Percentiles rank a stretch among this genome's conserved stretches.
phyloP scores from a whole-genome alignment of 2,888 invertebrate species.

The Serrognathus titanus region DNA sequence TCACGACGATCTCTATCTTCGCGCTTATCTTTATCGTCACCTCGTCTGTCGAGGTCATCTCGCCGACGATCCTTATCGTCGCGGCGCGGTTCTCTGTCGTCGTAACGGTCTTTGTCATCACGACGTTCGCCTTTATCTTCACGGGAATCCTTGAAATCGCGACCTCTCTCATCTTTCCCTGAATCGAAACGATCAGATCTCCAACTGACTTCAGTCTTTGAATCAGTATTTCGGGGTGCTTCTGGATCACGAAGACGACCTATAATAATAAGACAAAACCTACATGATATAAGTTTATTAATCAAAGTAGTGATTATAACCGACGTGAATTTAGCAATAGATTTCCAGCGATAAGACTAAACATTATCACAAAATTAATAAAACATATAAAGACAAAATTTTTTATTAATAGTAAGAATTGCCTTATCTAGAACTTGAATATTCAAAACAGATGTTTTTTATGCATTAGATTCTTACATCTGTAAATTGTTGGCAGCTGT shows the following conservation, averaged over 20 bases:
- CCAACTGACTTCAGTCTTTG: not conserved
- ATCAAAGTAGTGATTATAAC: not conserved
- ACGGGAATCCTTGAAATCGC: constrained; percentile 16
- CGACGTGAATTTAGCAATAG: too few species aligned
- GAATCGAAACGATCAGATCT: constrained; percentile 8
- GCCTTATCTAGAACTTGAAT: too few species aligned
- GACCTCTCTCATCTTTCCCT: constrained; percentile 21
- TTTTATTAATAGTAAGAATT: too few species aligned
- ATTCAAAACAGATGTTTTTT: too few species aligned
- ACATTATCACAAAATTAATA: too few species aligned
- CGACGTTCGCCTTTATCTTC: constrained; percentile 13
- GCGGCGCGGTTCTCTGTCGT: constrained; percentile 18
- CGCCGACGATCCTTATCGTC: constrained; percentile 18
- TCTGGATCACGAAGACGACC: constrained; percentile 6
- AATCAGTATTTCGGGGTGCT: not conserved
- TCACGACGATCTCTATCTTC: constrained; percentile 5
- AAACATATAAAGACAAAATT: too few species aligned
- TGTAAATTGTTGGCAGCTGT: too few species aligned
- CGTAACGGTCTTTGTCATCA: constrained; percentile 13
- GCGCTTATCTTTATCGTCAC: constrained; percentile 15
- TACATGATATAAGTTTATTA: not conserved
- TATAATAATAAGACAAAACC: not conserved
- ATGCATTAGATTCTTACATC: too few species aligned
- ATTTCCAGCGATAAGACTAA: too few species aligned
- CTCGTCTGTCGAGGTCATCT: constrained; percentile 26